Percentiles rank a stretch among this genome's conserved stretches.
phyloP scores from a whole-genome alignment of 2,113 vertebrate genomes.

The Solenodon paradoxus region DNA sequence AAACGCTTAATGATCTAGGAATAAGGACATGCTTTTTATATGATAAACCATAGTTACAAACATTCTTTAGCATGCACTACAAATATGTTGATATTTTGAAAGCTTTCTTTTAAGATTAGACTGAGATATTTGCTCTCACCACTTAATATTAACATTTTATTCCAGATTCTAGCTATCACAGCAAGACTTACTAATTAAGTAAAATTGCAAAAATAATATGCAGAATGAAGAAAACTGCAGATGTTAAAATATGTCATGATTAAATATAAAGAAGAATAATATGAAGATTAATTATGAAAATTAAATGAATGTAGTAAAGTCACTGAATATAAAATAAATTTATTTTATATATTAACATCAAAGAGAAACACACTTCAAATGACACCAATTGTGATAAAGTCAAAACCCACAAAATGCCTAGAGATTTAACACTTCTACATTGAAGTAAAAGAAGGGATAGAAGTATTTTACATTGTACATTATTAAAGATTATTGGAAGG shows the following conservation, averaged over 20 bases:
- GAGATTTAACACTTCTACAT: background rate
- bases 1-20: background rate
- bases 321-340: background rate
- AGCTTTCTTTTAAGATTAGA: background rate
- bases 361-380: background rate
- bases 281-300: background rate
- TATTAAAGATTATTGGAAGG: background rate
- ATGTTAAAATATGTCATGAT: background rate
- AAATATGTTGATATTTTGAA: background rate
- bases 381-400: background rate
- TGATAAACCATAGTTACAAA: background rate
- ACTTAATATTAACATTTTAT: background rate
- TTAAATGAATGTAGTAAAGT: background rate
- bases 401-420: background rate
- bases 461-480: background rate
- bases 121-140: background rate
- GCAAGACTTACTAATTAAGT: background rate
- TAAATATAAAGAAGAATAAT: background rate
- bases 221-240: background rate
- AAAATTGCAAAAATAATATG: background rate
- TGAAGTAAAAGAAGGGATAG: background rate
- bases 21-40: background rate
- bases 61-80: background rate
- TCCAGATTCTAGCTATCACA: background rate
- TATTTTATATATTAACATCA: background rate